Evolutionary conservation across 2,888 invertebrate genomes (phyloP), one percentile per base, ranked within the genome.

Genomic region (Protonemura montana): DNA sequence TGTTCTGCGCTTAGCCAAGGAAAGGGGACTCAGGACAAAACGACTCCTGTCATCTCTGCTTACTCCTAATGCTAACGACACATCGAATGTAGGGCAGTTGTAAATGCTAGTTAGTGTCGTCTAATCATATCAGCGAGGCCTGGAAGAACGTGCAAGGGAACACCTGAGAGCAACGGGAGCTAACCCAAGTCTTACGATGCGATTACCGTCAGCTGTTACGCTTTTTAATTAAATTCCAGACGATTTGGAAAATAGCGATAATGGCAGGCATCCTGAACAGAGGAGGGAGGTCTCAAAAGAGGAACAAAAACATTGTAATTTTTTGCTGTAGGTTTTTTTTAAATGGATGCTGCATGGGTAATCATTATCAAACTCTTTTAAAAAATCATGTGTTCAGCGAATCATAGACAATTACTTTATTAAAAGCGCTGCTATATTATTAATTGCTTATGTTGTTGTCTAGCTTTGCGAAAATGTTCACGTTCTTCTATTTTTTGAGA

Each of bases 161-260:
- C 59, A 59, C 59, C 59, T 59, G 59, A 59, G 21, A 41, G 13
- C 59, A 2, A 16, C 21, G 59, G 21, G 16, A 16, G 7, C 59
- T 59, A 3, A 6, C 35, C 35, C 35, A 3, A 3, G 5, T 21
- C 59, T 10, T 59, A 59, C 59, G 59, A 2, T 59, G 13, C 59
- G 7, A 21, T 59, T 59, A 59, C 16, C 59, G 59, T 59, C 59
- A 59, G 59, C 59, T 59, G 59, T 10, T 59, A 59, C 59, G 59
- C 59, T 59, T 59, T 59, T 59, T 59, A 59, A 59, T 59, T 59
- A 59, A 59, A 59, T 59, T 59, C 59, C 21, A 59, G 59, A 59
- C 59, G 59, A 59, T 59, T 59, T 59, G 21, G 59, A 59, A 59
- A 59, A 59, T 59, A 59, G 59, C 59, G 59, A 59, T 59, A 59